Conservation (phyloP, 2,113 vertebrate species). For the Coturnix japonica region DNA sequence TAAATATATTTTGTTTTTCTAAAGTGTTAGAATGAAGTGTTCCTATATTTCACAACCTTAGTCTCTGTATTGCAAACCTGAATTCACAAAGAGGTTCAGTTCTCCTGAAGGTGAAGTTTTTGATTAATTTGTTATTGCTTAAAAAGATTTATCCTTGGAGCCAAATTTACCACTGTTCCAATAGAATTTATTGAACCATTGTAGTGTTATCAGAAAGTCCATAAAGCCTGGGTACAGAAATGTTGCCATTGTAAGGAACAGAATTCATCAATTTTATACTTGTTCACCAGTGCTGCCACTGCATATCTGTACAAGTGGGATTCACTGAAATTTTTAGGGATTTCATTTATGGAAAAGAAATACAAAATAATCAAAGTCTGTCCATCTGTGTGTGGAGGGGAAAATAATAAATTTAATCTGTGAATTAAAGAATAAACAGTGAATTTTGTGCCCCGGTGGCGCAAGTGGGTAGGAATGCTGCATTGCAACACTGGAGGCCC, state of each 20-base stretch:
- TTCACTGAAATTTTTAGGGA: not conserved
- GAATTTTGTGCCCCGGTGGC: too few species aligned
- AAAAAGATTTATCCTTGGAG: not conserved
- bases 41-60: not conserved
- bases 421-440: not conserved
- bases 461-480: too few species aligned
- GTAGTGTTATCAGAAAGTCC: not conserved
- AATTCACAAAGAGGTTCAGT: not conserved
- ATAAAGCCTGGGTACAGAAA: not conserved
- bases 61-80: not conserved
- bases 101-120: not conserved
- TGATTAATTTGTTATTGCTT: slow-evolving; percentile 1
- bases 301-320: not conserved
- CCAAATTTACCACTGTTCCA: not conserved
- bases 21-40: not conserved
- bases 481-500: too few species aligned
- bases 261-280: not conserved
- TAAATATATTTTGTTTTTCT: not conserved
- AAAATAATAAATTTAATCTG: not conserved
- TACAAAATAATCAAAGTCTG: not conserved
- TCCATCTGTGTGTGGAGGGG: too few species aligned
- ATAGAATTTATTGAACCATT: not conserved
- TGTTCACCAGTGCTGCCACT: not conserved
- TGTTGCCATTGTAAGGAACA: not conserved
- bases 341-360: not conserved